A percentile compares a stretch with the other conserved stretches of the same genome.
Evolutionary conservation across 1,140 invertebrate species (phyloP).

Genomic region (Drosophila carrolli): DNA sequence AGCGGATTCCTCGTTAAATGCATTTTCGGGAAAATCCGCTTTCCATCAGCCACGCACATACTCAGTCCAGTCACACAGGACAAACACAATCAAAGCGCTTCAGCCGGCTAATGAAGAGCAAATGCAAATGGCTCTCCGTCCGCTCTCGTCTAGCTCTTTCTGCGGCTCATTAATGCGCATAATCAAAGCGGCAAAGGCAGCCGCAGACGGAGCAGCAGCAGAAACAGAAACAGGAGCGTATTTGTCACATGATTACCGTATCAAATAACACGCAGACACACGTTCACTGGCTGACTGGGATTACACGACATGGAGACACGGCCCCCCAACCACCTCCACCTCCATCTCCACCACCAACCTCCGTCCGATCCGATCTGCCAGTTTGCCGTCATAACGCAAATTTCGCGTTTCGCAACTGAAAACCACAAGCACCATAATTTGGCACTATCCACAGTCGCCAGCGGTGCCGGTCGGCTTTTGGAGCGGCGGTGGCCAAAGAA

Average conservation of each 20-base stretch:
- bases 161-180: conserved; percentile 73
- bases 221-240: conserved; percentile 48
- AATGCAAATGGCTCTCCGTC: conserved; percentile 56
- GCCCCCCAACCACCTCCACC: conserved; percentile 2
- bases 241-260: conserved; percentile 79
- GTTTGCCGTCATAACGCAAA: conserved; percentile 42
- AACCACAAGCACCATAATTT: conserved; percentile 54
- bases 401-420: conserved; percentile 55
- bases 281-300: conserved; percentile 8
- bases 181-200: conserved; percentile 65
- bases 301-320: conserved; percentile 51
- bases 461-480: conserved; percentile 21
- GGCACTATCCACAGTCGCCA: conserved; percentile 44
- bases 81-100: conserved; percentile 65
- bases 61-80: conserved; percentile 10
- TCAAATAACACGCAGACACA: conserved; percentile 60
- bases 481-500: conserved; percentile 30
- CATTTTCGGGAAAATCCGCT: conserved; percentile 65
- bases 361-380: conserved; percentile 18
- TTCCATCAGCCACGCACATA: conserved; percentile 33
- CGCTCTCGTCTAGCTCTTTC: conserved; percentile 4
- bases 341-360: neutral
- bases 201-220: conserved; percentile 9
- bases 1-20: conserved; percentile 52
- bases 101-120: conserved; percentile 70